Base-by-base conservation (phyloP, 2,888 invertebrate species). In the Tachystola acroxantha region DNA sequence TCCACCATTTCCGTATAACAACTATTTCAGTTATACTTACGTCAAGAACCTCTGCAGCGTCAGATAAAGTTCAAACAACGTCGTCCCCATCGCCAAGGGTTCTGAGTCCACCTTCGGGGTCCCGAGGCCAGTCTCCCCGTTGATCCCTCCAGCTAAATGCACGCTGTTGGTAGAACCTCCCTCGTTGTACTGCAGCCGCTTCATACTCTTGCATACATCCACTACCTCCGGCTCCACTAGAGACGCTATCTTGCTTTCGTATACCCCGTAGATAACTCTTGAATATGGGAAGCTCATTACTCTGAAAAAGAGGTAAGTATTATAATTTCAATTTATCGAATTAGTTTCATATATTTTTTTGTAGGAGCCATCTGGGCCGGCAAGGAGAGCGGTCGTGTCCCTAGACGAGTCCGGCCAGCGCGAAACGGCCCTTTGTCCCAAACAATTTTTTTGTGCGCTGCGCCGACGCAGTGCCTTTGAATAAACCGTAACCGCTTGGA, bases 1-100 rank as follows among this genome's bases (percentile, higher is more conserved):
- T n/a, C n/a, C n/a, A n/a, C n/a, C n/a, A n/a, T n/a, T n/a, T n/a
- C n/a, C n/a, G n/a, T n/a, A n/a, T n/a, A n/a, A n/a, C n/a, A n/a
- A n/a, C n/a, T n/a, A n/a, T n/a, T n/a, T n/a, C n/a, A n/a, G n/a
- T n/a, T n/a, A 25, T 39, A 89, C 93, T 88, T 84, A 91, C 89
- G 89, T 86, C 28, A 93, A 89, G 81, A 96, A 96, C 74, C 96
- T 92, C 70, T 97, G 96, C 36, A 98, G 78, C 0, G 95, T 92
- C 46, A 98, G 89, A 76, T 98, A 98, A 6, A 98, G 87, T 73
- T 98, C 97, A 73, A 98, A 97, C 34, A 98, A 81, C 1, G 94
- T 93, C 1, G 96, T 97, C 0, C 96, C 96, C 88, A 95, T 92
- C 1, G 91, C 90, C 26, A 96, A 76, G 9, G 93, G 92, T 47